Percentiles rank a stretch among this genome's conserved stretches.
Evolutionary conservation across 1,140 invertebrate genomes (phyloP).

Genomic region (Lucilia sericata): DNA sequence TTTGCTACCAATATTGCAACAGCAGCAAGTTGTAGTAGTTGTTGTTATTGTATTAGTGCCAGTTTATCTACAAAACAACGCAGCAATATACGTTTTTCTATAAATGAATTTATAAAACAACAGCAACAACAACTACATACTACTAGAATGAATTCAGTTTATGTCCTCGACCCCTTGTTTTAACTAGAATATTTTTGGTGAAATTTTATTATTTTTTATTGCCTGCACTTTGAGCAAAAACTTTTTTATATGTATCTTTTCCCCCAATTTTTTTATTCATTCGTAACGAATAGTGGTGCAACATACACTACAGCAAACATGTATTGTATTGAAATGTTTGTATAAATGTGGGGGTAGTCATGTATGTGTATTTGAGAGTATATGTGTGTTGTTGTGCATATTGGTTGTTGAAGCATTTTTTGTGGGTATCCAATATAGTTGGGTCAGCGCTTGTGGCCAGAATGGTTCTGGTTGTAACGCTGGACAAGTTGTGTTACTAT

Average conservation of each 20-base stretch:
- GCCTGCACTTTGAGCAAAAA: constrained; percentile 35
- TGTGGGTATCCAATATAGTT: constrained; percentile 68
- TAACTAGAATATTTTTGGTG: constrained; percentile 29
- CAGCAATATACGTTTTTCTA: background rate
- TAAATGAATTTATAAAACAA: background rate
- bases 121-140: background rate
- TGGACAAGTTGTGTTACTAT: constrained; percentile 36
- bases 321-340: background rate
- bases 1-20: no score
- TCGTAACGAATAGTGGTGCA: constrained; percentile 13
- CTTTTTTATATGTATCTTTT: background rate
- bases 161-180: background rate
- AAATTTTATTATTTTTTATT: constrained; percentile 43
- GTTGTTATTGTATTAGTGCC: no score
- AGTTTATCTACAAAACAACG: constrained; percentile 27
- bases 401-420: constrained; percentile 56
- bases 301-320: no score
- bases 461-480: constrained; percentile 64
- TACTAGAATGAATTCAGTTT: background rate
- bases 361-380: constrained; percentile 26
- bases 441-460: constrained; percentile 68
- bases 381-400: constrained; percentile 17
- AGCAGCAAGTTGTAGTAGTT: no score
- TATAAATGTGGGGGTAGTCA: background rate
- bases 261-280: constrained; percentile 3